Evolutionary conservation across 2,888 invertebrate genomes (phyloP).

Genomic region (Synergus gifuensis): DNA sequence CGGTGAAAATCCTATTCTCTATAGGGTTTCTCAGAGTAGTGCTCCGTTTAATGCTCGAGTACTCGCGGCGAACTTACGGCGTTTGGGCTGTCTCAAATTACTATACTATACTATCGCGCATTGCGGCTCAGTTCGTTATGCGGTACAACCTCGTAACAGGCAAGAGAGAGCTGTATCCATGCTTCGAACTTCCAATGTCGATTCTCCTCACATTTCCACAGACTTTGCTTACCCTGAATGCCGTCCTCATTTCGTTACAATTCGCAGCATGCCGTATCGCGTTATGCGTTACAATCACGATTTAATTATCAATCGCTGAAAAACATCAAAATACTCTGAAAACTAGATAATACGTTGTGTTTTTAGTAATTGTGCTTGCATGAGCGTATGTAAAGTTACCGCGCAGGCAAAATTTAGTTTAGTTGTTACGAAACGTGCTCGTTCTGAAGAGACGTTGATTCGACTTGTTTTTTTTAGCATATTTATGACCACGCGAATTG

Average conservation of each 20-base stretch:
- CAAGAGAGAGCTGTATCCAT: constrained; percentile 28
- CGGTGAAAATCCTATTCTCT: constrained; percentile 6
- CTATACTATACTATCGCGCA: constrained; percentile 30
- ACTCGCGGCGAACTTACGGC: constrained; percentile 12
- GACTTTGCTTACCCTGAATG: constrained; percentile 28
- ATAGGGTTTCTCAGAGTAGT: not conserved
- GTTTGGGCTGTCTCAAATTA: constrained; percentile 25
- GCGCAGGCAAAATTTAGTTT: not conserved
- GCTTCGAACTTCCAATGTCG: constrained; percentile 24
- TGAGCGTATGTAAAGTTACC: not conserved
- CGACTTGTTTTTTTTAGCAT: not conserved
- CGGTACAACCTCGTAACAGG: constrained; percentile 34
- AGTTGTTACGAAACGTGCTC: not conserved
- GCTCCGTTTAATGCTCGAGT: not conserved
- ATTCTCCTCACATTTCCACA: constrained; percentile 30
- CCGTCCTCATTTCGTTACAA: constrained; percentile 15
- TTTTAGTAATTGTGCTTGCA: not conserved
- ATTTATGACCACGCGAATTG: constrained; percentile 2
- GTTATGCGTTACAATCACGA: constrained; percentile 32
- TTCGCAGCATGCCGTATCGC: constrained; percentile 18
- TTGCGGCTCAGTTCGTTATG: constrained; percentile 31
- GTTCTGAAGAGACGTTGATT: constrained; percentile 16
- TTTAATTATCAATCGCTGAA: constrained; percentile 25
- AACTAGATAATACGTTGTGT: not conserved
- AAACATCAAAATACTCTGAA: constrained; percentile 16